phyloP scores from a whole-genome alignment of 2,888 invertebrate genomes.

The Stenodera caucasica region DNA sequence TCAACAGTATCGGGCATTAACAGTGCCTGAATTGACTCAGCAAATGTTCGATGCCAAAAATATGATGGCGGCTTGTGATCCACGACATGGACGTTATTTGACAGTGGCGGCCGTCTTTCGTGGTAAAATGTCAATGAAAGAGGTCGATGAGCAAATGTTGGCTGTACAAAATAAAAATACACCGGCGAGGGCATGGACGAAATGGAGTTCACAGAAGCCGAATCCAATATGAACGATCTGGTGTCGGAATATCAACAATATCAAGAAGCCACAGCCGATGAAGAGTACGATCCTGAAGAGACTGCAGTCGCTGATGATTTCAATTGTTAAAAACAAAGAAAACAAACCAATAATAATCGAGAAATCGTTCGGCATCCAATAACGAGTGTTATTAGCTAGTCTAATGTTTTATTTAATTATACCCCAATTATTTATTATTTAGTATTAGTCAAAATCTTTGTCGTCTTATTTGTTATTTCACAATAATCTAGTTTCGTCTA shows the following conservation, averaged over 20 bases:
- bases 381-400: slow-evolving; percentile 1
- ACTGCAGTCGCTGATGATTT: slow-evolving; percentile 1
- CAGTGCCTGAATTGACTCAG: slow-evolving; percentile 88
- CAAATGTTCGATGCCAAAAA: slow-evolving; percentile 96
- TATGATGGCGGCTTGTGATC: slow-evolving; percentile 97
- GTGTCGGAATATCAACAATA: slow-evolving; percentile 96
- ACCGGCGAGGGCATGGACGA: slow-evolving; percentile 95
- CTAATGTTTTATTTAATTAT: background rate
- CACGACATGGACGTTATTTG: slow-evolving; percentile 86
- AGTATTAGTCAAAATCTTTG: background rate
- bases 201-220: slow-evolving; percentile 94
- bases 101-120: slow-evolving; percentile 91
- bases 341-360: background rate
- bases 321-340: background rate
- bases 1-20: slow-evolving; percentile 86
- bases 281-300: background rate
- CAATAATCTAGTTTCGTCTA: background rate
- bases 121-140: slow-evolving; percentile 93
- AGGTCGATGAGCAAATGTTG: slow-evolving; percentile 87
- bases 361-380: background rate
- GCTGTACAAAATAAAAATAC: slow-evolving; percentile 95
- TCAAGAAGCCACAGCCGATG: slow-evolving; percentile 85
- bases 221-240: slow-evolving; percentile 94
- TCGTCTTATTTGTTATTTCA: background rate
- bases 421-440: background rate